Base-by-base conservation (phyloP, 30 jellyfish, hydroid and myxozoan species). In the Turritopsis dohrnii region DNA sequence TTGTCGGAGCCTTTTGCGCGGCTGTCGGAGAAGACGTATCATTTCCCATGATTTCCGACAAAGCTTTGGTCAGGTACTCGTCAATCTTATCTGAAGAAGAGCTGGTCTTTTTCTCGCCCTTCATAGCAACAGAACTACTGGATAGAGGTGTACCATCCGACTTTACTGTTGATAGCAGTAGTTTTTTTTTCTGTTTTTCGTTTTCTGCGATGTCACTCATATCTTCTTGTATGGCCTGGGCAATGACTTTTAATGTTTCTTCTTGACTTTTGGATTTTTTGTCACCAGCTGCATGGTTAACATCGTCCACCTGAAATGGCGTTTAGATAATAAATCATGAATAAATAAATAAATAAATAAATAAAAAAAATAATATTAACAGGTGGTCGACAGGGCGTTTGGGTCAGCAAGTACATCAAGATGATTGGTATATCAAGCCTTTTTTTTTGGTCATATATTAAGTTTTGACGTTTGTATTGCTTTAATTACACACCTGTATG, bases 21-120 rank as follows among this genome's bases (percentile, higher is more conserved):
- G 9, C 30, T 41, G 60, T 41, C 13, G 60, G 60, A 41, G 60
- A 41, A 3, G 60, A 5, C 16, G 65, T 24, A 23, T 82, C 74
- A 22, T 54, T 71, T 65, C 83, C 86, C 30, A 95, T 88, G 17
- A 94, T 94, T 52, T 94, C 97, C 7, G 95, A 82, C 88, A 94
- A 72, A 23, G 99, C 99, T 71, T 94, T 94, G 27, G 99, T 84
- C 54, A 94, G 74, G 75, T 88, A 94, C n/a, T 94, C 96, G 66
- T 94, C 99, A 18, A 94, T 93, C 74, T 89, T 82, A 41, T 82
- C 89, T 25, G 89, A 28, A 0, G 73, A 23, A 0, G 73, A 23
- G 21, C 77, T 27, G 9, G 31, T 27, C 22, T 69, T 69, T 27
- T 69, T 69, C 30, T 69, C 77, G 16, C 77, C 77, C 19, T 69